phyloP scores from a whole-genome alignment of 1,140 invertebrate species.

The Palaemon carinicauda region DNA sequence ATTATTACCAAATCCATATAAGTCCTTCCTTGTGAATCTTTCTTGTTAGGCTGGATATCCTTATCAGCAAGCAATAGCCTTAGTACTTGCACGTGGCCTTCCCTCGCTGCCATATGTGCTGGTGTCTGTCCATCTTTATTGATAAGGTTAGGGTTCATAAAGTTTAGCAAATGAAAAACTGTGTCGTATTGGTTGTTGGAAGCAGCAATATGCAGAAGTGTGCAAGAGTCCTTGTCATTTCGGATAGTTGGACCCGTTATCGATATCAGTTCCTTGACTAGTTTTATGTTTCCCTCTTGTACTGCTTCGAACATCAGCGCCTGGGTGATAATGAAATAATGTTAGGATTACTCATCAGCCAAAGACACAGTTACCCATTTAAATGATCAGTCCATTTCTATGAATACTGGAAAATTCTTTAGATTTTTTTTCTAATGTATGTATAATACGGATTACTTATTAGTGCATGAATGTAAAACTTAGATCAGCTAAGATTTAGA shows the following conservation, averaged over 20 bases:
- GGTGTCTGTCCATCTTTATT: not conserved
- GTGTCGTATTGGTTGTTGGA: not conserved
- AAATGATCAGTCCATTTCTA: too few relatives aligned
- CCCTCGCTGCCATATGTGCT: not conserved
- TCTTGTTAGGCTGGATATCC: not conserved
- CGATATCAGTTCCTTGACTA: not conserved
- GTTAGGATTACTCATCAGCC: too few relatives aligned
- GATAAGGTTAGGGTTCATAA: not conserved
- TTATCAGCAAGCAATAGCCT: not conserved
- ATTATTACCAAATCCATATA: not conserved
- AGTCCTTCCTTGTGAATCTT: not conserved
- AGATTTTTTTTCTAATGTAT: too few relatives aligned
- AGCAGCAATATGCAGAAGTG: slow-evolving; percentile 19
- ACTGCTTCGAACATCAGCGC: not conserved
- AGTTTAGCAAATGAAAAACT: not conserved
- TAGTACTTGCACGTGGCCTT: slow-evolving; percentile 16
- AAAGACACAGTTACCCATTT: too few relatives aligned
- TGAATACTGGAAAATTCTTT: too few relatives aligned
- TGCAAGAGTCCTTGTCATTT: not conserved
- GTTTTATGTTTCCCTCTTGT: not conserved
- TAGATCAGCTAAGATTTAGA: too few relatives aligned
- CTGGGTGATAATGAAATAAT: not conserved
- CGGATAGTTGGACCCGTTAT: not conserved
- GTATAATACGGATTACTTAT: too few relatives aligned
- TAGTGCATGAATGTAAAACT: too few relatives aligned